Base-by-base conservation (phyloP, 2,797 vertebrate genomes). In the Echiichthys vipera region DNA sequence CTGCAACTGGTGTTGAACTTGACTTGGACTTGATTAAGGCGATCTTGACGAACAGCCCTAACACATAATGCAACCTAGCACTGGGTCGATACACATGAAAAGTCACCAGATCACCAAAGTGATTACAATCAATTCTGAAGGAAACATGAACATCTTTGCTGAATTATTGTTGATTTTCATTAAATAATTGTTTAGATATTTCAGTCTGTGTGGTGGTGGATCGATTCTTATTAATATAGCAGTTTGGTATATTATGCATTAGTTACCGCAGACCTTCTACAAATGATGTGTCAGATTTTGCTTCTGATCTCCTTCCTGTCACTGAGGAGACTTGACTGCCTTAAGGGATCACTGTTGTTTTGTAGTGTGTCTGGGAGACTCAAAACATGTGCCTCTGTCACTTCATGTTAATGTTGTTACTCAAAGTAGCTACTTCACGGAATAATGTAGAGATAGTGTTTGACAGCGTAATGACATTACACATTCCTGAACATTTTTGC, bases 291-390 rank as follows among this genome's bases (percentile, higher is more conserved):
- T 43, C 40, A 40, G 20, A 29, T 62, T 69, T 63, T 55, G 42
- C 40, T 7, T 68, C 17, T 24, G 14, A 34, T 71, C 3, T 14
- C 54, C 50, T 74, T 32, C 29, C 49, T 37, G 37, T 62, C 54
- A 57, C 37, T 40, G 64, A 61, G 5, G 34, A 65, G n/a, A 68
- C 42, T 58, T 69, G 18, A 46, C 17, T 32, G 46, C 51, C 10
- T 51, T 49, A 5, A 54, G 62, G 25, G 42, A 42, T 36, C n/a
- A 3, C 17, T 32, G 43, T 30, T 58, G 57, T 32, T 32, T 30
- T 49, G 7, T 11, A 22, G 15, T 42, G 30, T n/a, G 17, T 29
- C 55, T 58, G 32, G 18, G 22, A 54, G 68, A 66, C 71, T 63
- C 22, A 24, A 58, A 27, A 54, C 57, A 37, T 61, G 53, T 50